Percentiles rank a stretch among this genome's conserved stretches.
phyloP scores from a whole-genome alignment of 2,888 invertebrate genomes.

The Aphodius sticticus region DNA sequence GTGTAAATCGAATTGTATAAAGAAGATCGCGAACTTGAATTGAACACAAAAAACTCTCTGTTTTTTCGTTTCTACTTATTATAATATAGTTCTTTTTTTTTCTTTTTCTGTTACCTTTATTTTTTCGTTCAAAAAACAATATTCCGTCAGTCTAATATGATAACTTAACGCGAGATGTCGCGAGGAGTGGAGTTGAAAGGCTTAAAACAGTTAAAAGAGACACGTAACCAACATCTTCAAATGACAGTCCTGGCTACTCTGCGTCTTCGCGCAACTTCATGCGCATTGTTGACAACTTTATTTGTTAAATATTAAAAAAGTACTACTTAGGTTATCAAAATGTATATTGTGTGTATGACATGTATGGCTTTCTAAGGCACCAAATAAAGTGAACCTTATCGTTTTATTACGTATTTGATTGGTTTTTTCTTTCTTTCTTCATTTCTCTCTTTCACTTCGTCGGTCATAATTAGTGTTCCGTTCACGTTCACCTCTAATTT shows the following conservation, averaged over 20 bases:
- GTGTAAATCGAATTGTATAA: conserved; percentile 36
- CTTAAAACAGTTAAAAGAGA: conserved; percentile 52
- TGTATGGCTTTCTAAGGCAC: conserved; percentile 56
- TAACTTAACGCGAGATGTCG: conserved; percentile 12
- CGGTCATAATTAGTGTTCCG: conserved; percentile 44
- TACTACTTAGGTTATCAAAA: conserved; percentile 30
- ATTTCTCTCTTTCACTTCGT: conserved; percentile 25
- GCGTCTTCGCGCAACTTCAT: conserved; percentile 43
- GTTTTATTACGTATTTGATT: conserved; percentile 25
- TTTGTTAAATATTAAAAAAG: conserved; percentile 19
- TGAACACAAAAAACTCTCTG: conserved; percentile 38
- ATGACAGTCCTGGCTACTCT: conserved; percentile 54
- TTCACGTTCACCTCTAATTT: conserved; percentile 44
- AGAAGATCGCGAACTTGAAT: conserved; percentile 43
- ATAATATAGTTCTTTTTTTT: conserved; percentile 24
- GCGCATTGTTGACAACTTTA: conserved; percentile 40
- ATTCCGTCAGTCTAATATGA: conserved; percentile 22
- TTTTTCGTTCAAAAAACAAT: conserved; percentile 30
- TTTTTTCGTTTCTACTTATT: conserved; percentile 10
- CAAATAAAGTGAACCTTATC: conserved; percentile 16
- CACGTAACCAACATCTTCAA: conserved; percentile 57
- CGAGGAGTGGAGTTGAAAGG: conserved; percentile 30
- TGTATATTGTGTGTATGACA: conserved; percentile 58
- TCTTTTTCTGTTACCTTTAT: conserved; percentile 19
- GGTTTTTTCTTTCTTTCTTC: conserved; percentile 28